Base-by-base conservation (phyloP, 2,113 vertebrate genomes). In the Plecotus auritus region DNA sequence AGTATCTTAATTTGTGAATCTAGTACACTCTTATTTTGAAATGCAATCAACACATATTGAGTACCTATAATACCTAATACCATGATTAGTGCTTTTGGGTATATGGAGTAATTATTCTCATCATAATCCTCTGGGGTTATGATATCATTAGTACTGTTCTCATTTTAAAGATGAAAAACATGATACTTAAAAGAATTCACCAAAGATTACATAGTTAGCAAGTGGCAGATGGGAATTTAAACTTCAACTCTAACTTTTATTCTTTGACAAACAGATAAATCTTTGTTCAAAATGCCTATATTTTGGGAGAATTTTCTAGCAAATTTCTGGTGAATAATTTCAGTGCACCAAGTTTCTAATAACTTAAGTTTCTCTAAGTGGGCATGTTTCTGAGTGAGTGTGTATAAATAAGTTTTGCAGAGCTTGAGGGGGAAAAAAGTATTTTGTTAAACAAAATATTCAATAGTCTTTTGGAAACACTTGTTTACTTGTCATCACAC, bases 121-220 rank as follows among this genome's bases (percentile, higher is more conserved):
- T 49, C 18, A 51, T 51, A n/a, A 37, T 14, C 69, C n/a, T 76
- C 10, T 47, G 67, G 35, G 14, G 37, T 47, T 51, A n/a, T n/a
- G 18, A 22, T 64, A 86, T 56, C 28, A 32, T 83, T 93, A 69
- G 22, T 47, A n/a, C 18, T 56, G 16, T 83, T 91, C 40, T 56
- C 74, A 64, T 91, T 89, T 92, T 76, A 66, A 88, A 85, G 51
- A 90, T 45, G 84, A 83, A 86, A 96, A 93, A 70, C 35, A 85
- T 4, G 28, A 59, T 59, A n/a, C 37, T 87, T 95, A 90, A 92
- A 95, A 40, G 8, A 83, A 90, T 90, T 45, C 85, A 14, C 45
- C 61, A 35, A 40, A 89, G 47, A 85, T 81, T 76, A 59, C 42
- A 88, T 11, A 82, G 47, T 83, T 78, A 91, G 59, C 70, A 91